Base-by-base conservation (phyloP, 2,888 invertebrate genomes). In the Erebia epiphron region DNA sequence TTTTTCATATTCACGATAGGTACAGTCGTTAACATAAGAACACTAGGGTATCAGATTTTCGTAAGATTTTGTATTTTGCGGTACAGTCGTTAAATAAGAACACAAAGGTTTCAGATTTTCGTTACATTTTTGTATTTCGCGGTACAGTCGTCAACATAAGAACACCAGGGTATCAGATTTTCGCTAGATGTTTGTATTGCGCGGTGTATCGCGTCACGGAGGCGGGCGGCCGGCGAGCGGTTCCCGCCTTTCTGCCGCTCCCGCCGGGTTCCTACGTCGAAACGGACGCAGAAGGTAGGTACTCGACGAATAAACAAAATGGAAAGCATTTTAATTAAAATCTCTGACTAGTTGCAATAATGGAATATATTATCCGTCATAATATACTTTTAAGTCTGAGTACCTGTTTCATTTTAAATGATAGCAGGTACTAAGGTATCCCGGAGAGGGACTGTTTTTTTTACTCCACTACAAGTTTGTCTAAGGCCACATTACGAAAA, bases 161-260 rank as follows among this genome's bases (percentile, higher is more conserved):
- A 35, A n/a, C n/a, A n/a, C n/a, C n/a, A n/a, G n/a, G 35, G 35
- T 35, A 1, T 7, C 7, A 35, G 35, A 35, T 35, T 35, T 5
- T 7, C 35, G 35, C 35, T 7, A 35, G 5, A 62, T 62, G 49
- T 67, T 72, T 18, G 21, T 62, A 57, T 35, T n/a, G 26, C 56
- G 56, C 56, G 56, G 21, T 46, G 52, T 43, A 58, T 21, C 56
- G 65, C n/a, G 61, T 69, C 68, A 65, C 46, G 21, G 72, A 84
- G 75, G 81, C 90, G 90, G 84, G 84, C 88, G 86, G 83, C 79
- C 81, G 82, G 82, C 79, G 79, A 84, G 83, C 79, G 79, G 77
- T 82, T 81, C 79, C 83, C 86, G 87, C 82, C 80, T 86, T 80
- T 88, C 85, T 91, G 90, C 83, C 90, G 90, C 79, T 80, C 78